Conservation (phyloP, 2,797 vertebrate genomes). For the Pristis pectinata region DNA sequence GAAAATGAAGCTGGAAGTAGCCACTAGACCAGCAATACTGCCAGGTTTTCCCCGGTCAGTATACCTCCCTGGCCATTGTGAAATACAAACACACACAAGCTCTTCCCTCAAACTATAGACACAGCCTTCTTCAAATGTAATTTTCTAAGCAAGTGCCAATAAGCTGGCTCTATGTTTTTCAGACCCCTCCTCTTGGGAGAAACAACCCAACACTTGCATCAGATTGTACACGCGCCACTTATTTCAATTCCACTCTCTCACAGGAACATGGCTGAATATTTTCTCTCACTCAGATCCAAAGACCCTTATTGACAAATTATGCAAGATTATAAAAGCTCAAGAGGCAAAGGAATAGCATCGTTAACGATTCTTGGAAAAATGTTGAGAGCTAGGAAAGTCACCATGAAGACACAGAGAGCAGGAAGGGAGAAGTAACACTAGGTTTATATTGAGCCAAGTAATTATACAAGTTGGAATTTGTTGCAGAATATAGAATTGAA, state of each 20-base stretch:
- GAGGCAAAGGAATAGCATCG: not conserved
- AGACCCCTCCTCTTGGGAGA: not conserved
- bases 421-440: not conserved
- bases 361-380: not conserved
- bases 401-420: no score
- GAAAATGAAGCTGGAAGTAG: not conserved
- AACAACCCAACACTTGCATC: not conserved
- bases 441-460: not conserved
- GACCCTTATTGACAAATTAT: no score
- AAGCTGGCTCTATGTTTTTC: not conserved
- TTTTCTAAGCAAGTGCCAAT: not conserved
- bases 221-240: not conserved
- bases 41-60: not conserved
- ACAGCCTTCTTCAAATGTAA: not conserved
- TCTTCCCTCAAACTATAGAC: not conserved
- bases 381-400: not conserved
- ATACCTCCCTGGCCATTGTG: not conserved
- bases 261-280: not conserved
- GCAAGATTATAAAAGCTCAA: not conserved
- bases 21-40: not conserved
- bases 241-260: not conserved
- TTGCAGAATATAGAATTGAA: not conserved
- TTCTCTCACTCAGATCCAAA: not conserved
- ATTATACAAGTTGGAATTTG: not conserved
- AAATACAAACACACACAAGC: not conserved